phyloP scores from a whole-genome alignment of 2,797 vertebrate species.

The Microchirus variegatus region DNA sequence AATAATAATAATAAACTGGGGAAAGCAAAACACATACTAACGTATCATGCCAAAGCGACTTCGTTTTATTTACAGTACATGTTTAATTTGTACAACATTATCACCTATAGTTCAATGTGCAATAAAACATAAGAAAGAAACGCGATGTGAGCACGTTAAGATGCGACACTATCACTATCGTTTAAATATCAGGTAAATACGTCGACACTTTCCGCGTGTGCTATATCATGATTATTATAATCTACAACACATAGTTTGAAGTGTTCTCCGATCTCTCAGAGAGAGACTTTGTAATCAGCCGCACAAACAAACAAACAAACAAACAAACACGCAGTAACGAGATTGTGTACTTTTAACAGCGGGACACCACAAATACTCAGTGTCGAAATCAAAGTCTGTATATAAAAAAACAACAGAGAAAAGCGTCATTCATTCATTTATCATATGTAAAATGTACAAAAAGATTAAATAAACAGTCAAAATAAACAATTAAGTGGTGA shows the following conservation, averaged over 20 bases:
- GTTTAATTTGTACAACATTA: constrained; percentile 71
- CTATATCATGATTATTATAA: constrained; percentile 61
- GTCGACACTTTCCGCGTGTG: constrained; percentile 56
- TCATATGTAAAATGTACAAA: constrained; percentile 42
- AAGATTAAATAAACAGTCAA: constrained; percentile 26
- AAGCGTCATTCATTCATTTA: constrained; percentile 32
- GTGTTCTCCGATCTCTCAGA: constrained; percentile 71
- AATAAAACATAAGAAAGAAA: constrained; percentile 47
- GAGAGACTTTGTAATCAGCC: constrained; percentile 63
- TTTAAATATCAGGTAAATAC: constrained; percentile 31
- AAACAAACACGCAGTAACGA: too few species aligned
- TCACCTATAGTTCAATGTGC: constrained; percentile 50
- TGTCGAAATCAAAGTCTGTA: constrained; percentile 40
- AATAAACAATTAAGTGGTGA: constrained; percentile 31
- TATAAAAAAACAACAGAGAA: constrained; percentile 23
- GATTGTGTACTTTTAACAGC: constrained; percentile 81
- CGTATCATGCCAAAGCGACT: constrained; percentile 77
- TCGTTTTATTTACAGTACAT: constrained; percentile 82
- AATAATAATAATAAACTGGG: not conserved
- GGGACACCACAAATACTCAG: constrained; percentile 52
- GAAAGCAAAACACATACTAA: not conserved
- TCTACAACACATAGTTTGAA: constrained; percentile 54
- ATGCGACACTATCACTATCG: constrained; percentile 22
- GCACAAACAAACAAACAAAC: constrained; percentile 78
- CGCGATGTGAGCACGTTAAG: constrained; percentile 34